phyloP scores from a whole-genome alignment of 2,888 invertebrate species.

The Pegoplata infirma region DNA sequence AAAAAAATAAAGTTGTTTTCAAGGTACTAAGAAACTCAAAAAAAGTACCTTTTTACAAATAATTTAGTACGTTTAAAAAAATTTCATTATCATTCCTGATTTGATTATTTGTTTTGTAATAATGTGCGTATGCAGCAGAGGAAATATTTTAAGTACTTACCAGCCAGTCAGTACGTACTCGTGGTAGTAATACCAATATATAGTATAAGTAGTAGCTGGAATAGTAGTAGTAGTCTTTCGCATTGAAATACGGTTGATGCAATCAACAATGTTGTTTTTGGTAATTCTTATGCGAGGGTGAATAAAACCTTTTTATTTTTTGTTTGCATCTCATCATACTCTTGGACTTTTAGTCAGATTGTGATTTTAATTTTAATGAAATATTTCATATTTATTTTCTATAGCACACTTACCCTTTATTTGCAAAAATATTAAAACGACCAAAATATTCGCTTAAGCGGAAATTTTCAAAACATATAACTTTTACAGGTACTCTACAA shows the following conservation, averaged over 20 bases:
- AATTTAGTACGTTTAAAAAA: too few relatives aligned
- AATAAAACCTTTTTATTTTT: slow-evolving; percentile 30
- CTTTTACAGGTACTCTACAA: neutral
- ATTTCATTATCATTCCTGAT: too few relatives aligned
- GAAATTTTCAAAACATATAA: neutral
- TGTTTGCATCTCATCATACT: slow-evolving; percentile 18
- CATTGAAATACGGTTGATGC: too few relatives aligned
- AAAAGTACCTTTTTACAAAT: too few relatives aligned
- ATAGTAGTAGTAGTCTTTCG: neutral
- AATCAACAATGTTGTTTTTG: neutral
- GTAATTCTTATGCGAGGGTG: slow-evolving; percentile 35
- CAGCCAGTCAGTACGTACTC: slow-evolving; percentile 8
- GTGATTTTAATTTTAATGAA: slow-evolving; percentile 63
- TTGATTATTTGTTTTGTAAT: too few relatives aligned
- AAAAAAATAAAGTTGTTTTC: too few relatives aligned
- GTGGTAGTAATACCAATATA: too few relatives aligned
- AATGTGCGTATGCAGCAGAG: too few relatives aligned
- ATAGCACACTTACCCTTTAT: slow-evolving; percentile 26
- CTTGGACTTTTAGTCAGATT: slow-evolving; percentile 32
- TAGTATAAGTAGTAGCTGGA: too few relatives aligned
- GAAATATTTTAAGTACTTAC: slow-evolving; percentile 34
- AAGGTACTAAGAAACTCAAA: too few relatives aligned
- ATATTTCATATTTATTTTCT: slow-evolving; percentile 54
- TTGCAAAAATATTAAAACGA: slow-evolving; percentile 21
- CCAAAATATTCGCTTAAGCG: slow-evolving; percentile 35